Evolutionary conservation across 2,113 vertebrate species (phyloP).

Genomic region (Corythoichthys haematopterus): DNA sequence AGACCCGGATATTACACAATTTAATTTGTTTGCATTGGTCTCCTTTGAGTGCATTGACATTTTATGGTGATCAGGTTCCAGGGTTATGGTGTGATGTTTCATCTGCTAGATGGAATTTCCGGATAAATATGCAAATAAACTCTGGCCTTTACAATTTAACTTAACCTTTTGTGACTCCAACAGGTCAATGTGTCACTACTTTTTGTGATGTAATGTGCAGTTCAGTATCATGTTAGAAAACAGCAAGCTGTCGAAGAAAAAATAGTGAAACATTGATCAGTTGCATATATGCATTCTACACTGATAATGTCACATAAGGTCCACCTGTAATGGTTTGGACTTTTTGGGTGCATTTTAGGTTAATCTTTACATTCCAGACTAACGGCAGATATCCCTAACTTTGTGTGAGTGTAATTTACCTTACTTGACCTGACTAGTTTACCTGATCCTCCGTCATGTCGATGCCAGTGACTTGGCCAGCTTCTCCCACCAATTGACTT

Average conservation of each 20-base stretch:
- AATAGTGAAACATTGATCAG: not conserved
- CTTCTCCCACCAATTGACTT: conserved; percentile 82
- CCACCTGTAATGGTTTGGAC: not conserved
- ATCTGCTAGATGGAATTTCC: too few relatives aligned
- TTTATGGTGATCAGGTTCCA: too few relatives aligned
- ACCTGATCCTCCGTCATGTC: conserved; percentile 84
- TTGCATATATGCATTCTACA: not conserved
- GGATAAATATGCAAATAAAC: too few relatives aligned
- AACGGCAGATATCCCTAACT: not conserved
- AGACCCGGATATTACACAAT: too few relatives aligned
- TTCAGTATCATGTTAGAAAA: too few relatives aligned
- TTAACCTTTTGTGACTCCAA: too few relatives aligned
- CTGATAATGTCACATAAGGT: not conserved
- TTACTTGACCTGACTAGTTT: not conserved
- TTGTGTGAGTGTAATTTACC: not conserved
- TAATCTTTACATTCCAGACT: not conserved
- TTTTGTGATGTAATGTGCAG: too few relatives aligned
- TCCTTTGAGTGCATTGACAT: too few relatives aligned
- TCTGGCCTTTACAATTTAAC: too few relatives aligned
- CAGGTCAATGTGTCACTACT: too few relatives aligned
- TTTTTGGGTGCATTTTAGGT: not conserved
- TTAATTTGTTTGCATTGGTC: not conserved
- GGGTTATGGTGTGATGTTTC: too few relatives aligned
- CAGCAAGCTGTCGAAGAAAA: not conserved
- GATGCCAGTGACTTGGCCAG: conserved; percentile 77